Evolutionary conservation across 2,888 invertebrate genomes (phyloP).

Genomic region (Amphipoea oculea): DNA sequence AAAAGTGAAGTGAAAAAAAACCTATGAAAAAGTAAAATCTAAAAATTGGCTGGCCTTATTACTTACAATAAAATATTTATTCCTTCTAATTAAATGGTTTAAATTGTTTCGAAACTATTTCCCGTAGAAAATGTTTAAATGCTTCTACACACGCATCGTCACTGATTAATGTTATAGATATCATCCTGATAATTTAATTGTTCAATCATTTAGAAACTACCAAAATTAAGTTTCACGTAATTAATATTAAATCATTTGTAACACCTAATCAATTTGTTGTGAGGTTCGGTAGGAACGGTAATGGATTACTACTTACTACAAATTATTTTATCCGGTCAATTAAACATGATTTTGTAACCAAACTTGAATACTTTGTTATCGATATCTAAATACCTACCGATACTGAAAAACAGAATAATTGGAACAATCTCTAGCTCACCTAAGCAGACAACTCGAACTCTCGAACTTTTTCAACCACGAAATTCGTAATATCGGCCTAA

Average conservation of each 20-base stretch:
- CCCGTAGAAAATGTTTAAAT: conserved; percentile 15
- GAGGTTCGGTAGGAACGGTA: neutral
- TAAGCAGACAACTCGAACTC: no score
- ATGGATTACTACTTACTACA: conserved; percentile 4
- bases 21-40: neutral
- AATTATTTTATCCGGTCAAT: conserved; percentile 14
- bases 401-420: neutral
- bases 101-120: neutral
- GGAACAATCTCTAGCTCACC: neutral
- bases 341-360: neutral
- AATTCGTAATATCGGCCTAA: no score
- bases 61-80: no score
- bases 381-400: neutral
- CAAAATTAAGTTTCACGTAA: conserved; percentile 38
- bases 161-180: conserved; percentile 42
- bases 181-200: conserved; percentile 19
- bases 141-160: conserved; percentile 22
- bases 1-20: neutral
- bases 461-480: no score
- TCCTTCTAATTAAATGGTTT: neutral
- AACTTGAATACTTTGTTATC: neutral
- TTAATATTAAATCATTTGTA: conserved; percentile 36
- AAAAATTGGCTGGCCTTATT: neutral
- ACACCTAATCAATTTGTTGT: conserved; percentile 17
- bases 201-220: conserved; percentile 53